Conservation (phyloP, 2,888 invertebrate genomes). For the Apoderus coryli region DNA sequence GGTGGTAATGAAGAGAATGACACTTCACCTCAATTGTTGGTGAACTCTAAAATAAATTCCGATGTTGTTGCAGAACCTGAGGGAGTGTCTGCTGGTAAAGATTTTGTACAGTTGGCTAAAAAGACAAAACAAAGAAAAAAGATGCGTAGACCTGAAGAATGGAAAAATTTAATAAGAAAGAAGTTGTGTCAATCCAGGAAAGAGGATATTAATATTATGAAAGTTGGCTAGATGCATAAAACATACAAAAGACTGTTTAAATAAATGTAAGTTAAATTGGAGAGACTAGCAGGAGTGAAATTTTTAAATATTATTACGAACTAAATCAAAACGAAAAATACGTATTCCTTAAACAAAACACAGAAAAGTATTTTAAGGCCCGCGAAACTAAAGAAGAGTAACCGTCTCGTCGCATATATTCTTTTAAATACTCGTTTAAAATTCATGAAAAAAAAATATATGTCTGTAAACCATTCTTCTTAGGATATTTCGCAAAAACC, state of each 20-base stretch:
- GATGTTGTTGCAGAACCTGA: too few species aligned
- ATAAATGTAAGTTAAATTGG: conserved; percentile 9
- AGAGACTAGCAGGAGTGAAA: conserved; percentile 7
- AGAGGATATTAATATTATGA: conserved; percentile 9
- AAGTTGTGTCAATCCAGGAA: conserved; percentile 8
- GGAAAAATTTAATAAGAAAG: conserved; percentile 6
- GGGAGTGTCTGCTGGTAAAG: too few species aligned
- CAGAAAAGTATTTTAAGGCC: conserved; percentile 10
- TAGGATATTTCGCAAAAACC: conserved; percentile 11
- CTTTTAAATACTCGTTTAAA: conserved; percentile 9
- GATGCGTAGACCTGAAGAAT: conserved; percentile 6
- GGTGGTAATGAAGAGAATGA: too few species aligned
- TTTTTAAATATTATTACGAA: conserved; percentile 10
- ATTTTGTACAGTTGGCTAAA: too few species aligned
- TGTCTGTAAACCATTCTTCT: conserved; percentile 9
- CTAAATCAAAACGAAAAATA: conserved; percentile 12
- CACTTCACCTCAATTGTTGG: too few species aligned
- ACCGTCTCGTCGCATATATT: too few species aligned
- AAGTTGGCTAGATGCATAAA: conserved; percentile 7
- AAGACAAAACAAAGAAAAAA: too few species aligned
- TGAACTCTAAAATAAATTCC: too few species aligned
- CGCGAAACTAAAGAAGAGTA: conserved; percentile 11
- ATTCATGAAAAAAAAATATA: conserved; percentile 5
- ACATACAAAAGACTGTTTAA: conserved; percentile 10
- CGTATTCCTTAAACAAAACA: conserved; percentile 5